A percentile compares a stretch with the other conserved stretches of the same genome.
Evolutionary conservation across 2,797 vertebrate genomes (phyloP).

Genomic region (Labeo calbasu): DNA sequence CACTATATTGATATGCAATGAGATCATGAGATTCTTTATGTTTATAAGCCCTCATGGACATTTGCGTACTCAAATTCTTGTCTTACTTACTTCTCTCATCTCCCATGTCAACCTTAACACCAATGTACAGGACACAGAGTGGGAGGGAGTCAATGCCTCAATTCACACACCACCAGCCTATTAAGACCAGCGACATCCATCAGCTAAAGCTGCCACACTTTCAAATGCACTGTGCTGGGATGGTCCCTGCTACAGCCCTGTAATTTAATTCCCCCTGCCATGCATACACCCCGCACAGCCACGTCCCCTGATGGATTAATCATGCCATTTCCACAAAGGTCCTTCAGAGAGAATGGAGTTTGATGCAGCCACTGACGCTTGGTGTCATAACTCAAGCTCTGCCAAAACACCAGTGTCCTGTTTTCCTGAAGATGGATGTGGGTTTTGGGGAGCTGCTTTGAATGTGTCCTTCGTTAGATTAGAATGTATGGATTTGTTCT

Average conservation of each 20-base stretch:
- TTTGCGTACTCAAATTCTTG: background rate
- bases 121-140: slow-evolving; percentile 24
- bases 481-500: slow-evolving; percentile 51
- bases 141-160: slow-evolving; percentile 27
- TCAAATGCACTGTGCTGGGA: slow-evolving; percentile 36
- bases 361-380: slow-evolving; percentile 58
- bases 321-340: slow-evolving; percentile 60
- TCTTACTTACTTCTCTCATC: slow-evolving; percentile 22
- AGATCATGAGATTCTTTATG: background rate
- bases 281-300: slow-evolving; percentile 43
- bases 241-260: slow-evolving; percentile 43
- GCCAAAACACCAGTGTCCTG: slow-evolving; percentile 53
- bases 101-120: slow-evolving; percentile 22
- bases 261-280: slow-evolving; percentile 60
- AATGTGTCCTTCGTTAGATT: slow-evolving; percentile 56
- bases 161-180: slow-evolving; percentile 34
- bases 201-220: slow-evolving; percentile 42
- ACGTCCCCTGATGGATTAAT: slow-evolving; percentile 60
- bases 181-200: slow-evolving; percentile 39
- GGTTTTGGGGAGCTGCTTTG: slow-evolving; percentile 51
- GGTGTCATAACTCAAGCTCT: slow-evolving; percentile 58
- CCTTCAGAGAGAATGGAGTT: slow-evolving; percentile 61
- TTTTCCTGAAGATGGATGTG: slow-evolving; percentile 55
- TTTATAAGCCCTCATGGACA: background rate
- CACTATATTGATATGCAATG: background rate